Evolutionary conservation across 2,888 invertebrate species (phyloP).

Genomic region (Eristalis intricaria): DNA sequence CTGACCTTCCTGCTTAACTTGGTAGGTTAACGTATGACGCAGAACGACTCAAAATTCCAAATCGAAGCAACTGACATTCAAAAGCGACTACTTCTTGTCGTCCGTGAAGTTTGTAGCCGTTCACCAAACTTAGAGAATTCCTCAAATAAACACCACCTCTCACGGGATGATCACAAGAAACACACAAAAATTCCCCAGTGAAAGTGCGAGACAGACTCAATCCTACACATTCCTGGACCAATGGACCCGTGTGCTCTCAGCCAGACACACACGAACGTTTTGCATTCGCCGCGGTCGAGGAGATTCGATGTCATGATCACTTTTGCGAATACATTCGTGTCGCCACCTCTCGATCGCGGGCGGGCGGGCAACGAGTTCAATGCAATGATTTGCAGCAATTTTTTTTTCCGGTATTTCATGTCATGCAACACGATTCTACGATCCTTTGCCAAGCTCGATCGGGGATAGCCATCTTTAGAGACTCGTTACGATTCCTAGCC

Average conservation of each 20-base stretch:
- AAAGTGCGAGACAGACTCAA: background rate
- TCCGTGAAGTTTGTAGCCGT: background rate
- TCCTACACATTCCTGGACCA: background rate
- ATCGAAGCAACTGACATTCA: too few relatives aligned
- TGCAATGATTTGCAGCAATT: constrained; percentile 41
- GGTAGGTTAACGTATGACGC: too few relatives aligned
- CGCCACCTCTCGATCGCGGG: background rate
- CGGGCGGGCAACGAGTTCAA: constrained; percentile 35
- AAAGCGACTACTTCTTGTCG: background rate
- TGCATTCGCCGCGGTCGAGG: background rate
- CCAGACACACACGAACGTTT: background rate
- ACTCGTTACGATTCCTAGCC: constrained; percentile 19
- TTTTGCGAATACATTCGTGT: background rate
- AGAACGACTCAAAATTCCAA: too few relatives aligned
- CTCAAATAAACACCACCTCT: too few relatives aligned
- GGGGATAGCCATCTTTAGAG: constrained; percentile 47
- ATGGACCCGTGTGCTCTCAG: background rate
- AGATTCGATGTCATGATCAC: constrained; percentile 6
- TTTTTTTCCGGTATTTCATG: constrained; percentile 64
- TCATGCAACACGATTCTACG: constrained; percentile 64
- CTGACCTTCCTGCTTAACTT: too few relatives aligned
- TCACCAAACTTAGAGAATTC: too few relatives aligned
- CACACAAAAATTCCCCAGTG: background rate
- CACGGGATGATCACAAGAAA: background rate
- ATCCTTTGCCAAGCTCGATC: constrained; percentile 33